Conservation (phyloP, 2,797 vertebrate species). For the Zalophus californianus region DNA sequence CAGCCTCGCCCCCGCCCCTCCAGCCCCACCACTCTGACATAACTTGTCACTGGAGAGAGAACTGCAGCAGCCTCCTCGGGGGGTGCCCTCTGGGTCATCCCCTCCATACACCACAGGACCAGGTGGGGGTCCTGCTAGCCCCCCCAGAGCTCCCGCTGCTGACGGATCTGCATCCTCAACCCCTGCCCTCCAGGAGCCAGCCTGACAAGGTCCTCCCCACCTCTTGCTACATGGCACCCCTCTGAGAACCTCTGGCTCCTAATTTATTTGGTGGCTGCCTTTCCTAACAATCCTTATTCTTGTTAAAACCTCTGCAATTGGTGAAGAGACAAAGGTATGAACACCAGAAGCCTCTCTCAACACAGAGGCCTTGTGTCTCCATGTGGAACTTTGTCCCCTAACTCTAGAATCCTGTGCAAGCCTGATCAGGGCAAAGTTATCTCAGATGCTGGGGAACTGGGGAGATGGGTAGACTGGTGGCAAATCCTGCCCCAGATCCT, state of each 20-base stretch:
- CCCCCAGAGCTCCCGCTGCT: not conserved
- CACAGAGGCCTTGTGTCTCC: not conserved
- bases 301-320: not conserved
- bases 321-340: not conserved
- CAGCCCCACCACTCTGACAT: rapidly evolving
- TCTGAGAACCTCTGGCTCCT: not conserved
- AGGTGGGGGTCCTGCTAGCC: not conserved
- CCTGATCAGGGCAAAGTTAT: not conserved
- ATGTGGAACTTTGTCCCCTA: not conserved
- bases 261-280: not conserved
- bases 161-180: not conserved
- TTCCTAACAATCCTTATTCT: slow-evolving; percentile 46
- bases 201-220: not conserved
- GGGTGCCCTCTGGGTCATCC: not conserved
- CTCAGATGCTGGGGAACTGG: not conserved
- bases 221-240: not conserved
- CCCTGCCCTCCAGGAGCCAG: not conserved
- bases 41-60: not conserved
- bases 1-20: rapidly evolving
- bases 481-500: not conserved
- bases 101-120: not conserved
- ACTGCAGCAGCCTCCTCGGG: not conserved
- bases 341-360: not conserved
- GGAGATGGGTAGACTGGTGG: not conserved
- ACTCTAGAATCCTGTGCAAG: not conserved